These are phyloP conservation scores for Salvelinus fontinalis DNA, from an alignment of 2,113 vertebrate genomes.

Conservation along the genomic window DNA sequence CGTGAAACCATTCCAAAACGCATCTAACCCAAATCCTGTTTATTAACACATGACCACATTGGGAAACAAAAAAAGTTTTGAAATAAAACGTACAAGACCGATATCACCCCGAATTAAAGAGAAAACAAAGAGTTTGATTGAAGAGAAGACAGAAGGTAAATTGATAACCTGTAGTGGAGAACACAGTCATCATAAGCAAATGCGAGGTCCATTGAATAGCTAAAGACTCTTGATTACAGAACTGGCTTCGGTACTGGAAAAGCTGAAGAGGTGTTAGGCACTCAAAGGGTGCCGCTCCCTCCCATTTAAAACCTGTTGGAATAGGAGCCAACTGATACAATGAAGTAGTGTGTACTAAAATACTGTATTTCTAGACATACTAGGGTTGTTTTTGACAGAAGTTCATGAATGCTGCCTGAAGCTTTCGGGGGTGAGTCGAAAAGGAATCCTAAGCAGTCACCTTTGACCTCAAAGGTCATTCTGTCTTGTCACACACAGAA, in stretches of 20 bases:
- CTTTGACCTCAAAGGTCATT: neutral
- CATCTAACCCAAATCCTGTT: slow-evolving; percentile 11
- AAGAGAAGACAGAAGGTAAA: neutral
- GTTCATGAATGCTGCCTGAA: neutral
- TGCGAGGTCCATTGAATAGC: slow-evolving; percentile 11
- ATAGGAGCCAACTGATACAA: neutral
- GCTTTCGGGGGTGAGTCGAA: neutral
- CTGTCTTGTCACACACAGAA: neutral
- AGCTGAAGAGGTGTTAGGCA: neutral
- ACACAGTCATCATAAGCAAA: slow-evolving; percentile 13
- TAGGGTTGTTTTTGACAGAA: neutral
- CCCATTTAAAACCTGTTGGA: neutral
- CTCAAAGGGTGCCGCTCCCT: neutral
- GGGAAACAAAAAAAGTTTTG: neutral
- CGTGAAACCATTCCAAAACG: slow-evolving; percentile 15
- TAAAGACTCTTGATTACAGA: neutral
- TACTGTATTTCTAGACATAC: slow-evolving; percentile 2
- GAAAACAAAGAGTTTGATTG: neutral
- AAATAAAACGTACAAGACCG: neutral
- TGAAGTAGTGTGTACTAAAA: neutral
- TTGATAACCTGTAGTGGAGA: slow-evolving; percentile 1
- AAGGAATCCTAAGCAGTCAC: no score
- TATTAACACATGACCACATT: neutral
- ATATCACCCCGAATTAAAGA: neutral
- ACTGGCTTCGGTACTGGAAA: slow-evolving; percentile 15